Conservation (phyloP, 2,113 vertebrate species). For the Crotalus horridus region DNA sequence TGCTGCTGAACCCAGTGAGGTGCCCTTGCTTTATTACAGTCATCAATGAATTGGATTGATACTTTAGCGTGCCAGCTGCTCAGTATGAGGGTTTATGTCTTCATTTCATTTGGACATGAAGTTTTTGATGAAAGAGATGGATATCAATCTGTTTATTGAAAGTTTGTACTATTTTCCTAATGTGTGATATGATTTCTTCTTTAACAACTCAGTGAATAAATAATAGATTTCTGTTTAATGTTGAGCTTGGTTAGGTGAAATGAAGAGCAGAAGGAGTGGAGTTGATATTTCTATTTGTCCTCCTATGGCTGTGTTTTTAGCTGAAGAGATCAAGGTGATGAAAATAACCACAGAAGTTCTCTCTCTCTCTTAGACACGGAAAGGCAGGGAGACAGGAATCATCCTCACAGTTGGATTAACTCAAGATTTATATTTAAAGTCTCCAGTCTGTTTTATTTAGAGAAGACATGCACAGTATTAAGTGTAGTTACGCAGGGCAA, state of each 20-base stretch:
- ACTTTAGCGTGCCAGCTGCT: background rate
- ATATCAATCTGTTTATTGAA: background rate
- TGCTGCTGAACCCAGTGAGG: background rate
- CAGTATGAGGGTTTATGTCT: background rate
- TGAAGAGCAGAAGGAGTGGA: background rate
- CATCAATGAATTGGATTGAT: background rate
- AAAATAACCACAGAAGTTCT: background rate
- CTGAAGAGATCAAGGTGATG: background rate
- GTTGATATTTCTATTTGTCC: background rate
- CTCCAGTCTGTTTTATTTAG: background rate
- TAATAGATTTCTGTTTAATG: background rate
- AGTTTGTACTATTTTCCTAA: background rate
- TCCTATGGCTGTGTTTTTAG: background rate
- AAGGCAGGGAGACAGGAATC: background rate
- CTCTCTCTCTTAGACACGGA: background rate
- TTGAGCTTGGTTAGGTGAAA: background rate
- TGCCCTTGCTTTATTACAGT: background rate
- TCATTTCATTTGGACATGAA: constrained; percentile 1
- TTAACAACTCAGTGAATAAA: background rate
- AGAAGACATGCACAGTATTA: background rate
- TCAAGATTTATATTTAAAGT: background rate
- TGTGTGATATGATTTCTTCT: background rate
- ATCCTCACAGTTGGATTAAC: background rate
- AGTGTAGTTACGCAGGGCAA: background rate
- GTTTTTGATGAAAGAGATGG: background rate